Evolutionary conservation across 2,797 vertebrate genomes (phyloP), one percentile per base, ranked within the genome.

Genomic region (Gymnothorax javanicus): DNA sequence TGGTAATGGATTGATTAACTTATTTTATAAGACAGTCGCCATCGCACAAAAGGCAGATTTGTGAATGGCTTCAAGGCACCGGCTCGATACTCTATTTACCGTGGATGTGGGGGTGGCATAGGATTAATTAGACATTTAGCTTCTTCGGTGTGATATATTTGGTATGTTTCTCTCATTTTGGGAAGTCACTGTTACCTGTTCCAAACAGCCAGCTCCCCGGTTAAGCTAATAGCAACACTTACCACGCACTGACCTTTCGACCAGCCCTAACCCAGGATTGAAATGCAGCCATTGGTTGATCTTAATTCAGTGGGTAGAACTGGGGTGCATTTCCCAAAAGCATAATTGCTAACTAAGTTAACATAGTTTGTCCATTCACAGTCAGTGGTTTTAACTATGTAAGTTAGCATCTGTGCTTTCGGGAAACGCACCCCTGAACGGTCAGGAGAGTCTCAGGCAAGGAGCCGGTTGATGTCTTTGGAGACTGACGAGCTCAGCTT

Each of bases 21-120:
- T 89, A 90, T 92, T 95, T 93, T 93, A 91, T 94, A 94, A 94
- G 93, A 94, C 93, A 91, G 93, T 86, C 90, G 92, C 91, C 90
- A 86, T 88, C 87, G 86, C 90, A 25, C n/a, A 6, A 71, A 33
- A 33, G n/a, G 27, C 27, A 17, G 86, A 90, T 6, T 5, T 6
- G 17, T n/a, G 62, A 64, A 64, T 64, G 15, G 62, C 62, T 23
- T 17, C 15, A 5, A 33, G 4, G 60, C 75, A 88, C 86, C 83
- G 88, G 82, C 84, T n/a, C 85, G 83, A 23, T 83, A 82, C 79
- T 85, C 86, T 88, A 75, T 90, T 90, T 91, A 88, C 87, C 89
- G 71, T 87, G 84, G 60, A 73, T 73, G 88, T 85, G 89, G 86
- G 87, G 85, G 86, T 86, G 87, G 86, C 83, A 59, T 77, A 7